Evolutionary conservation across 2,113 vertebrate genomes (phyloP).

Genomic region (Solea senegalensis): DNA sequence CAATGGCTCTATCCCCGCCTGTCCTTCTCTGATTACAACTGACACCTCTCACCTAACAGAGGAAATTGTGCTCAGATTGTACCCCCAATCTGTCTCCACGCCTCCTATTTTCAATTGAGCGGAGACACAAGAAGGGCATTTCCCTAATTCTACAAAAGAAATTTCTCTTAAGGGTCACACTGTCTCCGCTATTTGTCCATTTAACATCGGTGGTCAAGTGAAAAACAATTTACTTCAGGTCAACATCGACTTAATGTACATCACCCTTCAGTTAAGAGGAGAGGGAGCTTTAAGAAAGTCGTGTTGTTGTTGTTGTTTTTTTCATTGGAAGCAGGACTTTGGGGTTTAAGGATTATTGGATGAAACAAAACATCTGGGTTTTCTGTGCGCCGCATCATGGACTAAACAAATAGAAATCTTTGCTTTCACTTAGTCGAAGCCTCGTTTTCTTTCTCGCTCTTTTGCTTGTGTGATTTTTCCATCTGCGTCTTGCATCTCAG

Average conservation of each 20-base stretch:
- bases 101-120: slow-evolving; percentile 67
- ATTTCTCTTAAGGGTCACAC: slow-evolving; percentile 64
- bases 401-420: slow-evolving; percentile 60
- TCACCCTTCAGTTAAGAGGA: slow-evolving; percentile 54
- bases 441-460: slow-evolving; percentile 41
- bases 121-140: slow-evolving; percentile 68
- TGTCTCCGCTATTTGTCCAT: slow-evolving; percentile 70
- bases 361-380: slow-evolving; percentile 76
- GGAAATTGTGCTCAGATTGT: slow-evolving; percentile 82
- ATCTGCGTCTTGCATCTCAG: slow-evolving; percentile 18
- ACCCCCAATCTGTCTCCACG: slow-evolving; percentile 57
- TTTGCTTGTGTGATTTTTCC: slow-evolving; percentile 40
- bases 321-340: slow-evolving; percentile 72
- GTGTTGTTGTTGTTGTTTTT: slow-evolving; percentile 46
- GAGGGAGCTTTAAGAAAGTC: slow-evolving; percentile 49
- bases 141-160: slow-evolving; percentile 81
- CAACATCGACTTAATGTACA: slow-evolving; percentile 66
- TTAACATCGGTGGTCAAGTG: slow-evolving; percentile 62
- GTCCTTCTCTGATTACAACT: slow-evolving; percentile 81
- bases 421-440: slow-evolving; percentile 56
- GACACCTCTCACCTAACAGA: slow-evolving; percentile 80
- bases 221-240: slow-evolving; percentile 76
- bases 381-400: slow-evolving; percentile 42
- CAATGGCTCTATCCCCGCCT: slow-evolving; percentile 78
- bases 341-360: slow-evolving; percentile 67